Percentiles rank a stretch among this genome's conserved stretches.
phyloP scores from a whole-genome alignment of 2,888 invertebrate species.

The Emmelina monodactyla region DNA sequence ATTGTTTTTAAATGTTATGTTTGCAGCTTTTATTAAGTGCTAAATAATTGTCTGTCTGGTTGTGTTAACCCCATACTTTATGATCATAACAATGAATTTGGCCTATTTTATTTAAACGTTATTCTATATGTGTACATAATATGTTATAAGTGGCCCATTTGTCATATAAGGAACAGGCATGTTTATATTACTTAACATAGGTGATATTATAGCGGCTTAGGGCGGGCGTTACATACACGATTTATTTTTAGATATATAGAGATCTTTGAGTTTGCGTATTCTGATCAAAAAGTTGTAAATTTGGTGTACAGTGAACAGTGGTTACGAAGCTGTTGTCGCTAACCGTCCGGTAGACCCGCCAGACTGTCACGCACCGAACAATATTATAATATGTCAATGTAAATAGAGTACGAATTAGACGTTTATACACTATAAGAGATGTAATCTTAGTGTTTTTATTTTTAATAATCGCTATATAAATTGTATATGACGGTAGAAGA shows the following conservation, averaged over 20 bases:
- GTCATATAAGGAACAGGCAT: constrained; percentile 47
- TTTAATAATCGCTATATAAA: constrained; percentile 39
- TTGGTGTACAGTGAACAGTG: constrained; percentile 49
- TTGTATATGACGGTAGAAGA: constrained; percentile 30
- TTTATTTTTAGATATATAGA: constrained; percentile 52
- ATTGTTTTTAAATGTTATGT: constrained; percentile 20
- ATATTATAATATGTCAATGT: constrained; percentile 55
- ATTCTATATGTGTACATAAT: constrained; percentile 22
- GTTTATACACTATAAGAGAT: constrained; percentile 49
- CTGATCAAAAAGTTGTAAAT: constrained; percentile 58
- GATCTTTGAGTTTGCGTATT: constrained; percentile 58
- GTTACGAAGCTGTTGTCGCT: too few relatives aligned
- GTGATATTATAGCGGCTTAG: constrained; percentile 58
- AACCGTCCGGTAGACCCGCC: constrained; percentile 31
- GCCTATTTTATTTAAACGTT: constrained; percentile 48
- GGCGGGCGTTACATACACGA: constrained; percentile 53
- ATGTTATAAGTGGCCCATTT: constrained; percentile 37
- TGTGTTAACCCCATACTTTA: constrained; percentile 47
- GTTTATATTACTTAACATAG: constrained; percentile 53
- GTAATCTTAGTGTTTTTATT: constrained; percentile 53
- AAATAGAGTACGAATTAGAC: constrained; percentile 60
- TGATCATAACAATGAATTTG: constrained; percentile 49
- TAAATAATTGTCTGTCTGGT: constrained; percentile 23
- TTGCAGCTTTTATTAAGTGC: constrained; percentile 17
- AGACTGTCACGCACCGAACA: constrained; percentile 52